phyloP scores from a whole-genome alignment of 2,888 invertebrate species.

The Drosophila testacea region DNA sequence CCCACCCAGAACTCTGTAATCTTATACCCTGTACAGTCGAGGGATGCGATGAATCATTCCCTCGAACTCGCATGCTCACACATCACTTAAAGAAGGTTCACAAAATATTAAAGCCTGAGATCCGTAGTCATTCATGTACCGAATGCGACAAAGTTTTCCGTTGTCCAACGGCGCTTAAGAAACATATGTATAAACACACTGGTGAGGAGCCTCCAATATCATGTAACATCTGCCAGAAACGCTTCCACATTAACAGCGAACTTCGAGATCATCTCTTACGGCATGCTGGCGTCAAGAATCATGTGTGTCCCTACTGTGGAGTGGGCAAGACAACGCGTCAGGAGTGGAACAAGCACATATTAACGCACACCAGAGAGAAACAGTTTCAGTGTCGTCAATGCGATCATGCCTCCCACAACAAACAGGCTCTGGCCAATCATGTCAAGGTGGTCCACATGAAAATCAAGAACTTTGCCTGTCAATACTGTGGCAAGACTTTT shows the following conservation, averaged over 20 bases:
- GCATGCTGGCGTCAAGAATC: slow-evolving; percentile 83
- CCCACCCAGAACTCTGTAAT: slow-evolving; percentile 80
- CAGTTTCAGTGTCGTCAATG: slow-evolving; percentile 80
- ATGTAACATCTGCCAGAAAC: slow-evolving; percentile 81
- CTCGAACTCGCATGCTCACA: slow-evolving; percentile 77
- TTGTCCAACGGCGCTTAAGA: slow-evolving; percentile 82
- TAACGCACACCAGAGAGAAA: slow-evolving; percentile 83
- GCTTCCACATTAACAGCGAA: slow-evolving; percentile 82
- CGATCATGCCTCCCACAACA: slow-evolving; percentile 79
- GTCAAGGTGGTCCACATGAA: slow-evolving; percentile 82
- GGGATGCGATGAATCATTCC: slow-evolving; percentile 79
- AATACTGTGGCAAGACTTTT: slow-evolving; percentile 82
- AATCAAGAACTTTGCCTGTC: slow-evolving; percentile 82
- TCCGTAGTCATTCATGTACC: slow-evolving; percentile 72
- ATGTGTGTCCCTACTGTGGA: slow-evolving; percentile 83
- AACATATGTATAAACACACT: slow-evolving; percentile 83
- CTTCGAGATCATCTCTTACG: slow-evolving; percentile 83
- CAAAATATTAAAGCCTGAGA: slow-evolving; percentile 67
- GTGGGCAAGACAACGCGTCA: slow-evolving; percentile 83
- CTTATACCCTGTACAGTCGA: slow-evolving; percentile 75
- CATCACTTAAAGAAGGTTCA: slow-evolving; percentile 80
- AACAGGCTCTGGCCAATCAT: slow-evolving; percentile 80
- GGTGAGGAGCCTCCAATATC: slow-evolving; percentile 82
- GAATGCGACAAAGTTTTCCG: slow-evolving; percentile 83
- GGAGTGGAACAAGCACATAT: slow-evolving; percentile 83